Conservation (phyloP, 1,140 invertebrate genomes). For the Aporrectodea caliginosa region DNA sequence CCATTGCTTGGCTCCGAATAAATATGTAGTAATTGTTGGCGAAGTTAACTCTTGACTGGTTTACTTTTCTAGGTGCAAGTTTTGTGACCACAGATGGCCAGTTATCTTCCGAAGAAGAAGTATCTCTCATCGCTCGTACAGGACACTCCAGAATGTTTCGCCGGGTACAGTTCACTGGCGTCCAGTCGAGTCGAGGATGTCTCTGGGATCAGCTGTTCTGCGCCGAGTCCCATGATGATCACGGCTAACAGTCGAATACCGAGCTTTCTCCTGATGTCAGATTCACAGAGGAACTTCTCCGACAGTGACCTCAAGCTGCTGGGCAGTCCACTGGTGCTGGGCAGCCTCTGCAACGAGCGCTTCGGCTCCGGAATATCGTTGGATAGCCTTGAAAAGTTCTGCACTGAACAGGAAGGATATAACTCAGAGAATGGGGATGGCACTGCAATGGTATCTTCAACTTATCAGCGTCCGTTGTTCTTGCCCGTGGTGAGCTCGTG, state of each 20-base stretch:
- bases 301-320: not conserved
- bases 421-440: not conserved
- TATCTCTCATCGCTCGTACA: slow-evolving; percentile 15
- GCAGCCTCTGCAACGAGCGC: not conserved
- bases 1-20: no score
- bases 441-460: not conserved
- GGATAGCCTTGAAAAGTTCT: not conserved
- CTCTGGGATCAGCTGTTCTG: no score
- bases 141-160: no score
- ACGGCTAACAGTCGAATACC: not conserved
- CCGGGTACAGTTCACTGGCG: no score
- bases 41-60: no score
- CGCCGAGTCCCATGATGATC: not conserved
- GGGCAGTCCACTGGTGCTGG: not conserved
- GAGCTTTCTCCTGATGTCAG: not conserved
- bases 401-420: not conserved
- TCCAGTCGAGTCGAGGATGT: not conserved
- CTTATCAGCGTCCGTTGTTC: not conserved
- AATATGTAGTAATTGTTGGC: no score
- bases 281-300: not conserved
- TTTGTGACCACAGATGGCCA: slow-evolving; percentile 13
- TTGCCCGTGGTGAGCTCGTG: not conserved
- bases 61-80: no score
- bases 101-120: slow-evolving; percentile 22
- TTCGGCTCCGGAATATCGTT: not conserved